Percentiles rank a stretch among this genome's conserved stretches.
phyloP scores from a whole-genome alignment of 2,113 vertebrate genomes.

The Oriolus oriolus region DNA sequence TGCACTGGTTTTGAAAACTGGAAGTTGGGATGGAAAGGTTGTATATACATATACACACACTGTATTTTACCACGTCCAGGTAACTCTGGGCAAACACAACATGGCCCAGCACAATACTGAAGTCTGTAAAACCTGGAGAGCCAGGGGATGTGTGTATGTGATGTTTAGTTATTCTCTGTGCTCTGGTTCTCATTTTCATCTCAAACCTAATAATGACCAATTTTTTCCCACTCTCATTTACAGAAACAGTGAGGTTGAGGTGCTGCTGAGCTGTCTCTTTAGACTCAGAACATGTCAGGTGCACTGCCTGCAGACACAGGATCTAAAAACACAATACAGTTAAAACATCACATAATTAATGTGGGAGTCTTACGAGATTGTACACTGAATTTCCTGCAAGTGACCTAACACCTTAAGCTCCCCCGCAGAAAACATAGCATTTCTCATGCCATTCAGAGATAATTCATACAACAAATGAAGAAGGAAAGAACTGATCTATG shows the following conservation, averaged over 20 bases:
- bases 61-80: background rate
- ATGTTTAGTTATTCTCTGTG: background rate
- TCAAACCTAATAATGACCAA: background rate
- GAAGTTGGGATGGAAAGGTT: background rate
- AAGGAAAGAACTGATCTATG: background rate
- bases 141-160: background rate
- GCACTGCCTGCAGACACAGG: background rate
- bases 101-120: background rate
- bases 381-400: background rate
- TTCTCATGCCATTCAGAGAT: background rate
- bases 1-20: background rate
- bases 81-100: background rate
- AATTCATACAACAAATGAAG: background rate
- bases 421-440: background rate
- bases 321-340: background rate
- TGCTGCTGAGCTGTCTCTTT: background rate
- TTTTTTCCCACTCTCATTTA: background rate
- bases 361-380: background rate
- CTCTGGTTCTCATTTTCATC: background rate
- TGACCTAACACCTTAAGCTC: background rate
- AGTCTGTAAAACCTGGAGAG: background rate
- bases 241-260: background rate
- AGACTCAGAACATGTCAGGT: background rate
- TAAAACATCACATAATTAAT: background rate
- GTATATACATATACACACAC: background rate